These are phyloP conservation scores for Anthonomus grandis DNA, from an alignment of 1,140 invertebrate genomes.

Conservation along the genomic window DNA sequence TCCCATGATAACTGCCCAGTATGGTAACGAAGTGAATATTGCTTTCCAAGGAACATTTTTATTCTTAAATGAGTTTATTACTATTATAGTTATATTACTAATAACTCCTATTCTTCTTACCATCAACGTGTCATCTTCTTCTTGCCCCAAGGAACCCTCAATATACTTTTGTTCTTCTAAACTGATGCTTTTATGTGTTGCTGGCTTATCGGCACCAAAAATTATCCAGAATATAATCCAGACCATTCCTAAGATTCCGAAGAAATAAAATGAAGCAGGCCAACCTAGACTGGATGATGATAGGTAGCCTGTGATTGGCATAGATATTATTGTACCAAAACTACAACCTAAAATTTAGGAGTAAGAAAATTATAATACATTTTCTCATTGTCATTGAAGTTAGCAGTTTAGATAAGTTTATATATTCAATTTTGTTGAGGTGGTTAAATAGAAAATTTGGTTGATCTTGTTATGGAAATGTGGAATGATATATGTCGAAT, in stretches of 20 bases:
- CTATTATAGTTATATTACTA: not conserved
- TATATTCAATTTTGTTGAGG: too few relatives aligned
- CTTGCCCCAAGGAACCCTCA: conserved; percentile 53
- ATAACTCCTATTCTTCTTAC: not conserved
- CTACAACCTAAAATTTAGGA: conserved; percentile 57
- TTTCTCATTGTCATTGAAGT: too few relatives aligned
- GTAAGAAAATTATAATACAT: too few relatives aligned
- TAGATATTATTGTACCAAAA: conserved; percentile 68
- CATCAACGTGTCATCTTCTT: conserved; percentile 36
- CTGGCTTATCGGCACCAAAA: conserved; percentile 65
- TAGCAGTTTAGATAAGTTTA: too few relatives aligned
- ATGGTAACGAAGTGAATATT: conserved; percentile 72
- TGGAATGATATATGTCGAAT: too few relatives aligned
- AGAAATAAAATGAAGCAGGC: conserved; percentile 75
- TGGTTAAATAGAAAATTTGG: too few relatives aligned
- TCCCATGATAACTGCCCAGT: conserved; percentile 77
- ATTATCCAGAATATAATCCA: conserved; percentile 63
- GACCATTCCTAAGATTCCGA: conserved; percentile 60
- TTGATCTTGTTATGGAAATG: too few relatives aligned
- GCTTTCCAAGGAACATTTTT: conserved; percentile 66
- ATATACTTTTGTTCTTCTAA: conserved; percentile 61
- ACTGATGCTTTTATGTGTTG: conserved; percentile 57
- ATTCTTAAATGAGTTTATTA: conserved; percentile 13
- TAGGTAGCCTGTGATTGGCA: conserved; percentile 66
- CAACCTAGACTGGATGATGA: conserved; percentile 65